Conservation (phyloP, 2,888 invertebrate genomes). For the Epinotia ramella region DNA sequence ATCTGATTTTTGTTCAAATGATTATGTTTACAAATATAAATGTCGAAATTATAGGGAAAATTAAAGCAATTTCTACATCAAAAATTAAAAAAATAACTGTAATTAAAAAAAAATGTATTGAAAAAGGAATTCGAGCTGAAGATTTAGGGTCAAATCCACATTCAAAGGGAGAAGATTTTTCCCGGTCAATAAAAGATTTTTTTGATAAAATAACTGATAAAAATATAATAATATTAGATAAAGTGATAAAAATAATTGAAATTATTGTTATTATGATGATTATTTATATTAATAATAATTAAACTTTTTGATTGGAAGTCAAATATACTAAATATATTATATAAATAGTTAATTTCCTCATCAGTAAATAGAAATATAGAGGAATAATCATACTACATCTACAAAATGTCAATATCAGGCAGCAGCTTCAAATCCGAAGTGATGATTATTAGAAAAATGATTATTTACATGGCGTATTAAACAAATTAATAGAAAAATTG, state of each 20-base stretch:
- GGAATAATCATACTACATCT: constrained; percentile 71
- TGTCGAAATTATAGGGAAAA: constrained; percentile 84
- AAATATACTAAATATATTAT: constrained; percentile 89
- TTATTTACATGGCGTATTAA: constrained; percentile 65
- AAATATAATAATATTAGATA: constrained; percentile 79
- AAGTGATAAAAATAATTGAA: constrained; percentile 65
- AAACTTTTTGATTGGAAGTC: constrained; percentile 90
- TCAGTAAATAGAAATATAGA: constrained; percentile 87
- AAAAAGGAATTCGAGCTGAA: constrained; percentile 71
- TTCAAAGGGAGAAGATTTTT: constrained; percentile 88
- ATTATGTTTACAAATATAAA: constrained; percentile 65
- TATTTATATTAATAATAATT: constrained; percentile 85
- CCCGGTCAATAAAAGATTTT: constrained; percentile 85
- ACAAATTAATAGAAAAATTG: constrained; percentile 65
- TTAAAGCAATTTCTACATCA: constrained; percentile 89
- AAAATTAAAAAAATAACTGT: constrained; percentile 90
- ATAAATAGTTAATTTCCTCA: constrained; percentile 88
- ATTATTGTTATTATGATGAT: constrained; percentile 73
- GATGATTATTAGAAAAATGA: constrained; percentile 69
- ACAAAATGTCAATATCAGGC: constrained; percentile 78
- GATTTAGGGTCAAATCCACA: constrained; percentile 76
- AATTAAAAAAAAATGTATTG: constrained; percentile 87
- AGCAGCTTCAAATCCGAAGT: constrained; percentile 74
- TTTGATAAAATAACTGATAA: constrained; percentile 82
- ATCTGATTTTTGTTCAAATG: constrained; percentile 64